Percentiles rank a stretch among this genome's conserved stretches.
These are phyloP conservation scores for Menura novaehollandiae DNA, from an alignment of 2,113 vertebrate genomes.

Conservation along the genomic window DNA sequence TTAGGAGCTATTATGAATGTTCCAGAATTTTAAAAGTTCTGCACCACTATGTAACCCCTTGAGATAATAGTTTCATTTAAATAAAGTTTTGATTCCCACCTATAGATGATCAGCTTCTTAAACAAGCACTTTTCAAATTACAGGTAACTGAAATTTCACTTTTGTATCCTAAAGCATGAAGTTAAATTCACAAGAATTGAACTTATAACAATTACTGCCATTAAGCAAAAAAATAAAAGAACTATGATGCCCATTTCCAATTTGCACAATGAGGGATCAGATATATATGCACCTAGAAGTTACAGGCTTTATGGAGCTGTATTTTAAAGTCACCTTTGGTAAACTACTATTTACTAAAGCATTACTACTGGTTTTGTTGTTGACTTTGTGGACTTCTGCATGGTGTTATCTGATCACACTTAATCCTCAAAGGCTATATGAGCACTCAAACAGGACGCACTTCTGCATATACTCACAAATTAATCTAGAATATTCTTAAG, in stretches of 20 bases:
- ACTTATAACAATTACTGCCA: not conserved
- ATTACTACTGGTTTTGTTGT: not conserved
- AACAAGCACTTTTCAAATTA: not conserved
- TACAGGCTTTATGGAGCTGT: not conserved
- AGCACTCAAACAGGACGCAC: not conserved
- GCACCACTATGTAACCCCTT: not conserved
- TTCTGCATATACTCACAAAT: not conserved
- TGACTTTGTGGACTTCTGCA: not conserved
- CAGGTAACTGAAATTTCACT: fast-evolving
- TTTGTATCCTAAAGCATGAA: fast-evolving
- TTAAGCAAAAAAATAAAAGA: not conserved
- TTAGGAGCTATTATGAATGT: not conserved
- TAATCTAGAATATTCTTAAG: not conserved
- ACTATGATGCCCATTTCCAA: not conserved
- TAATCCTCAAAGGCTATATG: not conserved
- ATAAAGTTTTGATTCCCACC: not conserved
- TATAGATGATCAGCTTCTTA: not conserved
- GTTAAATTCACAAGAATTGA: not conserved
- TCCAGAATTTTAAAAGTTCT: not conserved
- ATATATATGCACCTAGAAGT: not conserved
- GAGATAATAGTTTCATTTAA: not conserved
- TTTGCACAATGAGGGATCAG: not conserved
- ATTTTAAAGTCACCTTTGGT: not conserved
- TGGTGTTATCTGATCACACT: not conserved
- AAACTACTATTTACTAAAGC: not conserved